Percentiles rank a stretch among this genome's conserved stretches.
phyloP scores from a whole-genome alignment of 2,113 vertebrate species.

The Ophthalmolycus amberensis region DNA sequence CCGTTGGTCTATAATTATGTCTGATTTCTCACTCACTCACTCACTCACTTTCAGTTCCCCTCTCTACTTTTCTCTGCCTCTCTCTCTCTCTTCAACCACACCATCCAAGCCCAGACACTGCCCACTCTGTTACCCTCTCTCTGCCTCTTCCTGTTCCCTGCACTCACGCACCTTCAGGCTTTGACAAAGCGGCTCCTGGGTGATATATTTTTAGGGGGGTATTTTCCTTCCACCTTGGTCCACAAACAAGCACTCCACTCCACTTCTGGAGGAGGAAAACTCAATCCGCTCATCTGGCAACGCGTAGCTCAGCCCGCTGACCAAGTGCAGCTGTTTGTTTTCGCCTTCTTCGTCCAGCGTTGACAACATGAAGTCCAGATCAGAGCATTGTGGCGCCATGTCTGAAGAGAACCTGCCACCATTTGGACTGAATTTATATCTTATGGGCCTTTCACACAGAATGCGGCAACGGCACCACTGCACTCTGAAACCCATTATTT shows the following conservation, averaged over 20 bases:
- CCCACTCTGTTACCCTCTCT: slow-evolving; percentile 43
- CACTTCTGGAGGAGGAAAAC: slow-evolving; percentile 55
- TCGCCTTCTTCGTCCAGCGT: slow-evolving; percentile 11
- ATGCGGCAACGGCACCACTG: no score
- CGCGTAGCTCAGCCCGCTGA: slow-evolving; percentile 27
- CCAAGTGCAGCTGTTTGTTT: slow-evolving; percentile 33
- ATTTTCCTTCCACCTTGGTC: slow-evolving; percentile 71
- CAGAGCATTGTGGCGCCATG: neutral
- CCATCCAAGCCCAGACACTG: slow-evolving; percentile 39
- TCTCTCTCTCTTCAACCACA: neutral
- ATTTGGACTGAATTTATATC: neutral
- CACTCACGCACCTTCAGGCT: neutral
- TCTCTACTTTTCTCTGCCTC: neutral
- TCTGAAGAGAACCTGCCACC: neutral
- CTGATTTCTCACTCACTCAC: slow-evolving; percentile 30
- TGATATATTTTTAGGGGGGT: slow-evolving; percentile 69
- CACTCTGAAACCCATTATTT: no score
- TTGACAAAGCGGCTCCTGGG: slow-evolving; percentile 48
- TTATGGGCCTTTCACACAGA: no score
- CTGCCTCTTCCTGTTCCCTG: neutral
- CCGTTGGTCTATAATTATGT: slow-evolving; percentile 64
- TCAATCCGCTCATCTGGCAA: slow-evolving; percentile 49
- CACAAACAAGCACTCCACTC: slow-evolving; percentile 70
- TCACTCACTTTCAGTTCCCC: slow-evolving; percentile 45
- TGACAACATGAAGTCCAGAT: slow-evolving; percentile 35